A percentile compares a stretch with the other conserved stretches of the same genome.
These are phyloP conservation scores for Paradisaea rubra DNA, from an alignment of 2,113 vertebrate species.

Conservation along the genomic window DNA sequence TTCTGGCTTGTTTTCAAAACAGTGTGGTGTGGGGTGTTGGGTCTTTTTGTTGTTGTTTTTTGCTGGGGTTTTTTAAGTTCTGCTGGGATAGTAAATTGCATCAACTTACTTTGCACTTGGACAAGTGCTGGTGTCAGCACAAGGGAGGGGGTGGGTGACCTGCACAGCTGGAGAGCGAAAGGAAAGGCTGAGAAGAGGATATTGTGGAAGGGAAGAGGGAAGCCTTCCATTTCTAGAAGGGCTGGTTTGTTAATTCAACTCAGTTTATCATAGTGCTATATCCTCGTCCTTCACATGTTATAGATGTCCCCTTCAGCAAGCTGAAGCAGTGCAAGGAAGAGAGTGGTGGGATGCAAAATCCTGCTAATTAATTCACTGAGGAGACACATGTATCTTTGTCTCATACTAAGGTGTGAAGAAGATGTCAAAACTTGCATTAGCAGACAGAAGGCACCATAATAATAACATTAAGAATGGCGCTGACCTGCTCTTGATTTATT, in stretches of 20 bases:
- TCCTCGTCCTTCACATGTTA: not conserved
- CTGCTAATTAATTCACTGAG: not conserved
- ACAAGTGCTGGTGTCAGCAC: not conserved
- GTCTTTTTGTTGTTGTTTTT: not conserved
- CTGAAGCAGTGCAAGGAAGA: not conserved
- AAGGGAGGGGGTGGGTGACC: not conserved
- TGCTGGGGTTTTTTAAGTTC: not conserved
- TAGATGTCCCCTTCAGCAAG: not conserved
- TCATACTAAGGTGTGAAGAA: not conserved
- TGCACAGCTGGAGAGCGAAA: not conserved
- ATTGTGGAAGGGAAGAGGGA: not conserved
- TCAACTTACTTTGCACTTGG: not conserved
- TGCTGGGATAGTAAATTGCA: not conserved
- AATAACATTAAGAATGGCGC: not conserved
- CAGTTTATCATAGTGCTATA: not conserved
- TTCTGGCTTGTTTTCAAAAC: not conserved
- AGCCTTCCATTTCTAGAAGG: not conserved
- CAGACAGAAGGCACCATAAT: slow-evolving; percentile 8
- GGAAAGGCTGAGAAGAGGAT: not conserved
- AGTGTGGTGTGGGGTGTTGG: not conserved
- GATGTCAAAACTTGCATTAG: slow-evolving; percentile 32
- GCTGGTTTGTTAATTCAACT: not conserved
- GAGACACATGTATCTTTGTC: not conserved
- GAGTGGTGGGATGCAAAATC: not conserved
- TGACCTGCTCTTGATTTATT: slow-evolving; percentile 14